Percentiles rank a stretch among this genome's conserved stretches.
Evolutionary conservation across 2,888 invertebrate species (phyloP).

Genomic region (Dicyrtomina minuta): DNA sequence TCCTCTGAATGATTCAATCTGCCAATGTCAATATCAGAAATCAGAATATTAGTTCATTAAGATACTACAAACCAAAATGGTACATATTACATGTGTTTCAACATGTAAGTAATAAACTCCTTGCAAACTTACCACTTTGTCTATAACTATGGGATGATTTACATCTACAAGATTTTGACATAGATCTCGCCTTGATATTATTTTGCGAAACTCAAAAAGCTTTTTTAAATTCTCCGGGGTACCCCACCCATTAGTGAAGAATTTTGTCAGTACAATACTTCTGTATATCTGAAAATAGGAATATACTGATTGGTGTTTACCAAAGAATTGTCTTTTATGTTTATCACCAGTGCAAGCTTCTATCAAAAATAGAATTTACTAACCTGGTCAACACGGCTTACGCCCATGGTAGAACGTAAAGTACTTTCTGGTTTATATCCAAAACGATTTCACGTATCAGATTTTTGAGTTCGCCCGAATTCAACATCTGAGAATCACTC

Average conservation of each 20-base stretch:
- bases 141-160: conserved; percentile 82
- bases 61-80: no score
- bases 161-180: conserved; percentile 78
- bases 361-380: no score
- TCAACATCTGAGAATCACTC: no score
- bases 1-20: conserved; percentile 59
- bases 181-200: conserved; percentile 77
- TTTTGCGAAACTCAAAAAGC: conserved; percentile 86
- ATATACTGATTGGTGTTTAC: not conserved
- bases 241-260: conserved; percentile 97
- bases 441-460: no score
- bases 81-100: not conserved
- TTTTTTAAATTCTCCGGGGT: conserved; percentile 86
- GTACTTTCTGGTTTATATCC: no score
- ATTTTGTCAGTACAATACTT: conserved; percentile 80
- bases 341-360: not conserved
- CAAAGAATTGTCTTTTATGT: not conserved
- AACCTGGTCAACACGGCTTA: conserved; percentile 68
- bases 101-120: no score
- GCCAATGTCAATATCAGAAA: conserved; percentile 17
- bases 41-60: no score
- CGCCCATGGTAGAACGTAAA: conserved; percentile 50
- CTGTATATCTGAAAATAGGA: conserved; percentile 63
- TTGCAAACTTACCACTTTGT: conserved; percentile 64
- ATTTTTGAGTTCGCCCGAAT: no score